Percentiles rank a stretch among this genome's conserved stretches.
Conservation (phyloP, 2,113 vertebrate genomes). For the Centropus bengalensis region DNA sequence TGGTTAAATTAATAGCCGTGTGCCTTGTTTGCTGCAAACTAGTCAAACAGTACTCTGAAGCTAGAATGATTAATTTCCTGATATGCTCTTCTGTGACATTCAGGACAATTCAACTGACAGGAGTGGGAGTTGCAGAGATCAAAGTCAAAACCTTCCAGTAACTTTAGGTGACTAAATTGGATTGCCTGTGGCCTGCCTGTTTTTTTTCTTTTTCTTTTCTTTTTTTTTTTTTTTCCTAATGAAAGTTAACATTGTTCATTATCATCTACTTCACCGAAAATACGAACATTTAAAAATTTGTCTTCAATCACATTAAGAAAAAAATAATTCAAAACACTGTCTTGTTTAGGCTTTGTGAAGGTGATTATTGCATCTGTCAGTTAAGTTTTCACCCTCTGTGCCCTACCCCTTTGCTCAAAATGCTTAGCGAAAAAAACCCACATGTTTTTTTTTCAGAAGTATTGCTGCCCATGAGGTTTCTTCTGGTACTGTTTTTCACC, state of each 20-base stretch:
- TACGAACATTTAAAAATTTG: background rate
- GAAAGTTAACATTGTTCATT: background rate
- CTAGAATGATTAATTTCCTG: background rate
- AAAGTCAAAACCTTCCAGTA: background rate
- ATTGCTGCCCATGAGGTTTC: background rate
- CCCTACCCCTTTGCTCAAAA: background rate
- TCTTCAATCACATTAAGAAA: background rate
- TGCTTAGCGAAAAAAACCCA: background rate
- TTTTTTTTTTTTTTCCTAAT: background rate
- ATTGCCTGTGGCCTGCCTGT: background rate
- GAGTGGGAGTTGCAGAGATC: background rate
- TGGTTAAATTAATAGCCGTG: background rate
- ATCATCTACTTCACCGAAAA: background rate
- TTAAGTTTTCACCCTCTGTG: background rate
- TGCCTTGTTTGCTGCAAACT: background rate
- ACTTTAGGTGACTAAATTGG: background rate
- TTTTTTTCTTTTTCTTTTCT: background rate
- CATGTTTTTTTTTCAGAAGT: background rate
- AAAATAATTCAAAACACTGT: background rate
- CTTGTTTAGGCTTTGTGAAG: background rate
- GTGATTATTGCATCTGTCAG: background rate
- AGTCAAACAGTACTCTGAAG: background rate
- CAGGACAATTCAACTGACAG: background rate
- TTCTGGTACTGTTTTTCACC: background rate
- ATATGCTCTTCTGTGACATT: background rate